A percentile compares a stretch with the other conserved stretches of the same genome.
These are phyloP conservation scores for Heterodera schachtii DNA, from an alignment of 1,140 invertebrate genomes.

Conservation along the genomic window DNA sequence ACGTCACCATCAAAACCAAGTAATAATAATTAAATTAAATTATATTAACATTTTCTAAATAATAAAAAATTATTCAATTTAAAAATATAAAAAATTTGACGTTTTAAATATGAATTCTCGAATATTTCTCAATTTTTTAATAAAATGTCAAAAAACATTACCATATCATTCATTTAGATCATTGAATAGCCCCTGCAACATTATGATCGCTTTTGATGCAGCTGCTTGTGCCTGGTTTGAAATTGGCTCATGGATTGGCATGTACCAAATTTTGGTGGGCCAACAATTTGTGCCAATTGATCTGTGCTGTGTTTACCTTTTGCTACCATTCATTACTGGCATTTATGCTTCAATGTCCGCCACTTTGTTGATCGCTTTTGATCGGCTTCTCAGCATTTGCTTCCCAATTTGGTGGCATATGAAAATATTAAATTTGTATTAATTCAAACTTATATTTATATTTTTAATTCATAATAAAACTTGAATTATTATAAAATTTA, in stretches of 20 bases:
- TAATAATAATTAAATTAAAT: no score
- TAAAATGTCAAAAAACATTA: neutral
- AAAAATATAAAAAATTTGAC: neutral
- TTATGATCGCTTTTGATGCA: constrained; percentile 22
- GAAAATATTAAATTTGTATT: no score
- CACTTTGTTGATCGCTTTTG: constrained; percentile 13
- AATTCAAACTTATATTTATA: no score
- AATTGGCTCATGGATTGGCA: constrained; percentile 9
- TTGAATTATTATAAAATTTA: no score
- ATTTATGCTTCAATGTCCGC: constrained; percentile 5
- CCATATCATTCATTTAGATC: neutral
- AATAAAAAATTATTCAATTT: no score
- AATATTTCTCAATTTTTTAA: neutral
- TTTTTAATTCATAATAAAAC: no score
- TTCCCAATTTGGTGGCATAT: constrained; percentile 2
- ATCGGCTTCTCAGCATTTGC: constrained; percentile 17
- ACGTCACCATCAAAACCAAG: constrained; percentile 15
- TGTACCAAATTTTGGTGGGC: neutral
- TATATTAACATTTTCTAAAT: no score
- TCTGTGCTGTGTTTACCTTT: constrained; percentile 5
- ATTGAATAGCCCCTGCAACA: constrained; percentile 16
- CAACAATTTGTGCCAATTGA: neutral
- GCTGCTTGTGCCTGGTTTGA: neutral
- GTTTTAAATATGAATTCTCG: neutral
- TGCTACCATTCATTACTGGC: constrained; percentile 11